Percentiles rank a stretch among this genome's conserved stretches.
Conservation (phyloP, 2,113 vertebrate genomes). For the Boulengeromyrus knoepffleri region DNA sequence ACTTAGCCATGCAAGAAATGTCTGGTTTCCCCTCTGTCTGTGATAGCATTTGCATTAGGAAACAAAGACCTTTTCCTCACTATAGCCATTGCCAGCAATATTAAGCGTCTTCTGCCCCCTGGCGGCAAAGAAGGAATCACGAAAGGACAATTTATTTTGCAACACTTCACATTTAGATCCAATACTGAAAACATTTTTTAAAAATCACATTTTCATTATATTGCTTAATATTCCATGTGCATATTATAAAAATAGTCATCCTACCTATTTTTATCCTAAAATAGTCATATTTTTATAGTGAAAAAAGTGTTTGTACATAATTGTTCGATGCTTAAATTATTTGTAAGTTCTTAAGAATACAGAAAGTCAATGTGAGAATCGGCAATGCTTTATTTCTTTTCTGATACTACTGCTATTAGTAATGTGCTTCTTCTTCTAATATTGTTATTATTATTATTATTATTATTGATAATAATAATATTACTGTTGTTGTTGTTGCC, state of each 20-base stretch:
- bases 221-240: not conserved
- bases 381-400: not conserved
- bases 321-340: not conserved
- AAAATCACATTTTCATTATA: not conserved
- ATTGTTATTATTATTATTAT: not conserved
- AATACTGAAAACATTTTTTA: not conserved
- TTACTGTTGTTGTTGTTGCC: no score
- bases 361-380: not conserved
- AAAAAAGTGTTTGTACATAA: not conserved
- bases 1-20: slow-evolving; percentile 26
- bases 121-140: slow-evolving; percentile 53
- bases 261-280: no score
- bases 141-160: not conserved
- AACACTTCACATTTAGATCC: not conserved
- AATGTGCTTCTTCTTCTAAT: not conserved
- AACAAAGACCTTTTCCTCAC: slow-evolving; percentile 35
- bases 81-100: slow-evolving; percentile 41
- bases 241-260: not conserved
- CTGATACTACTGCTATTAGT: not conserved
- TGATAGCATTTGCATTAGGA: slow-evolving; percentile 29
- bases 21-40: slow-evolving; percentile 11
- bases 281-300: not conserved
- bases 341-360: not conserved
- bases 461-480: not conserved
- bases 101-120: slow-evolving; percentile 71